phyloP scores from a whole-genome alignment of 2,888 invertebrate species.

The Ceraclea dissimilis region DNA sequence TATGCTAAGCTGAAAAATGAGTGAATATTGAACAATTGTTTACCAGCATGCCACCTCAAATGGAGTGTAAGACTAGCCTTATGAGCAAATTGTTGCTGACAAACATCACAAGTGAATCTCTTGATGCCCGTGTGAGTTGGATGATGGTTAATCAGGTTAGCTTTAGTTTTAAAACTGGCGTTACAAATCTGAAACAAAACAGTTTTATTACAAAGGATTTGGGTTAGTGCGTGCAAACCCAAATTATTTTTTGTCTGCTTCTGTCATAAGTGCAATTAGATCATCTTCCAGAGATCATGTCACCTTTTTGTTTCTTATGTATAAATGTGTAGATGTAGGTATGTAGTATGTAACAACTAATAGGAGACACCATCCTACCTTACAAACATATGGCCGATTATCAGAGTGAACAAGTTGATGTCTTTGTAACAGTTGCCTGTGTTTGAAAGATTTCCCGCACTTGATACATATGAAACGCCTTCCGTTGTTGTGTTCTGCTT shows the following conservation, averaged over 20 bases:
- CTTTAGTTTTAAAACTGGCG: conserved; percentile 62
- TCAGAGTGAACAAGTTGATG: conserved; percentile 76
- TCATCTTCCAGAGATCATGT: too few relatives aligned
- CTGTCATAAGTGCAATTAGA: too few relatives aligned
- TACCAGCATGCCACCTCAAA: conserved; percentile 60
- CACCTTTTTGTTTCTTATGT: too few relatives aligned
- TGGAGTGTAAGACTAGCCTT: conserved; percentile 72
- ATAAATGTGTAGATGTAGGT: too few relatives aligned
- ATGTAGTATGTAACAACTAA: too few relatives aligned
- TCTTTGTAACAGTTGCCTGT: conserved; percentile 62
- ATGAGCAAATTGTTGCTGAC: conserved; percentile 67
- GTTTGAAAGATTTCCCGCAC: conserved; percentile 69
- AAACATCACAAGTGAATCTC: conserved; percentile 61
- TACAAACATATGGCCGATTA: conserved; percentile 56
- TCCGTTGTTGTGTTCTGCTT: conserved; percentile 59
- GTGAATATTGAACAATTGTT: neutral
- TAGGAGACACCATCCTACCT: too few relatives aligned
- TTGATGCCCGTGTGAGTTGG: conserved; percentile 65
- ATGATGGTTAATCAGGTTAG: conserved; percentile 65
- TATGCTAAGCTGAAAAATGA: too few relatives aligned
- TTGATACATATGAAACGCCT: conserved; percentile 65
- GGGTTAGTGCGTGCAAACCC: too few relatives aligned
- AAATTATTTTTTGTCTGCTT: too few relatives aligned
- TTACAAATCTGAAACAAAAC: conserved; percentile 38
- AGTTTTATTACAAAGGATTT: neutral